phyloP scores from a whole-genome alignment of 2,888 invertebrate species.

The Keiferia lycopersicella region DNA sequence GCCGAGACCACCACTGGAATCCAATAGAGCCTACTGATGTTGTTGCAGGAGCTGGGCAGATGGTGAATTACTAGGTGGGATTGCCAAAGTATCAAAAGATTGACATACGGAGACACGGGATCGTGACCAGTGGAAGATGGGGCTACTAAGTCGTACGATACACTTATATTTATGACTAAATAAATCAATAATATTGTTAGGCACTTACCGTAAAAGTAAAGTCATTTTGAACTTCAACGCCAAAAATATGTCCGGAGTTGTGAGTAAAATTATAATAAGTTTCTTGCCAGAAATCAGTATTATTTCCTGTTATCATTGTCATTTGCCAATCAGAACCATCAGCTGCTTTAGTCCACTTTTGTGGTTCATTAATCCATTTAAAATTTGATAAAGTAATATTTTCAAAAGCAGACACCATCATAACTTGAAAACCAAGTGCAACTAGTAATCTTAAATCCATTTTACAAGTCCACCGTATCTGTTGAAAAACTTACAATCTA shows the following conservation, averaged over 20 bases:
- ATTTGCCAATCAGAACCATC: slow-evolving; percentile 37
- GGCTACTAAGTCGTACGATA: too few relatives aligned
- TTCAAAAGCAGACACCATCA: slow-evolving; percentile 16
- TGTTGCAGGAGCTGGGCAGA: too few relatives aligned
- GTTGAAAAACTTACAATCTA: background rate
- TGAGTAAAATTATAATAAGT: slow-evolving; percentile 60
- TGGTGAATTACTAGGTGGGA: too few relatives aligned
- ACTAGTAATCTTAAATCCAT: background rate
- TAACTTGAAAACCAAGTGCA: background rate
- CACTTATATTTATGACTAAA: too few relatives aligned
- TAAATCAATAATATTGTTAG: too few relatives aligned
- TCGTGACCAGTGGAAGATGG: too few relatives aligned
- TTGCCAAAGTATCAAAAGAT: too few relatives aligned
- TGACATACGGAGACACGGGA: too few relatives aligned
- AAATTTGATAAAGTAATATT: slow-evolving; percentile 42
- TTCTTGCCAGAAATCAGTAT: slow-evolving; percentile 67
- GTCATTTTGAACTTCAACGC: slow-evolving; percentile 53
- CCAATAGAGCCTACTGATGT: too few relatives aligned
- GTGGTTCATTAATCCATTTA: slow-evolving; percentile 64
- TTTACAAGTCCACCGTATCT: background rate
- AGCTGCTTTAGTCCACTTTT: slow-evolving; percentile 45
- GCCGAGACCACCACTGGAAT: too few relatives aligned
- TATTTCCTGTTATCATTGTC: slow-evolving; percentile 53
- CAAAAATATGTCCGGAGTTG: slow-evolving; percentile 62
- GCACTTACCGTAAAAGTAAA: slow-evolving; percentile 60